phyloP scores from a whole-genome alignment of 2,797 vertebrate genomes.

The Anguilla obscura region DNA sequence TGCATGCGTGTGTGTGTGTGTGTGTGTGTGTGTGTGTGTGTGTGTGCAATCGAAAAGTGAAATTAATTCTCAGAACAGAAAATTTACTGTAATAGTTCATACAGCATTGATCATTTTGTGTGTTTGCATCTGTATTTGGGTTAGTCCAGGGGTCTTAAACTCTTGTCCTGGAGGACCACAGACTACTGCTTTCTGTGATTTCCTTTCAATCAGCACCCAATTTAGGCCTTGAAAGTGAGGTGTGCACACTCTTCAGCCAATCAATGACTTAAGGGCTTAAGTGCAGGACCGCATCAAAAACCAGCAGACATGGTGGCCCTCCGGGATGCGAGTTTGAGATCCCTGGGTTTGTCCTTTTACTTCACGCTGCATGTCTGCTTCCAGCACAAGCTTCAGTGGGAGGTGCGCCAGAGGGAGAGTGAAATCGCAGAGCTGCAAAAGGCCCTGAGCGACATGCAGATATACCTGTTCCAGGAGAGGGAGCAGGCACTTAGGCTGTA shows the following conservation, averaged over 20 bases:
- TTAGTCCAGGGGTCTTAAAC: neutral
- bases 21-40: neutral
- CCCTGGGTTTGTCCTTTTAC: neutral
- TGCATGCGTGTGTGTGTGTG: neutral
- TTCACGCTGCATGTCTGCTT: conserved; percentile 6
- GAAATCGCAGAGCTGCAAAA: conserved; percentile 88
- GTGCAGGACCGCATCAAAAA: too few species aligned
- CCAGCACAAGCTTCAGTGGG: conserved; percentile 88
- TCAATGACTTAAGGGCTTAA: too few species aligned
- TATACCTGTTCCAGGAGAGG: conserved; percentile 91
- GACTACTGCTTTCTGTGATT: too few species aligned
- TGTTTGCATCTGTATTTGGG: neutral
- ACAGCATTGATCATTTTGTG: too few species aligned
- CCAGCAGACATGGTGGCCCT: too few species aligned
- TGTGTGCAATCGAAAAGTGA: neutral
- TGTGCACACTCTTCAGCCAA: too few species aligned
- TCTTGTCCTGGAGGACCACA: too few species aligned
- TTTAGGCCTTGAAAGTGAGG: too few species aligned
- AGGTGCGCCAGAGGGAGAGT: conserved; percentile 84
- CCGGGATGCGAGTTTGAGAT: too few species aligned
- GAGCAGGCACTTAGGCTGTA: conserved; percentile 90
- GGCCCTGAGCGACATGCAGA: conserved; percentile 92
- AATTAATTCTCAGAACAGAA: neutral
- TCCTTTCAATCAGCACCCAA: too few species aligned
- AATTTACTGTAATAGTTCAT: neutral